Conservation (phyloP, 2,888 invertebrate species). For the Caenorhabditis sinica region DNA sequence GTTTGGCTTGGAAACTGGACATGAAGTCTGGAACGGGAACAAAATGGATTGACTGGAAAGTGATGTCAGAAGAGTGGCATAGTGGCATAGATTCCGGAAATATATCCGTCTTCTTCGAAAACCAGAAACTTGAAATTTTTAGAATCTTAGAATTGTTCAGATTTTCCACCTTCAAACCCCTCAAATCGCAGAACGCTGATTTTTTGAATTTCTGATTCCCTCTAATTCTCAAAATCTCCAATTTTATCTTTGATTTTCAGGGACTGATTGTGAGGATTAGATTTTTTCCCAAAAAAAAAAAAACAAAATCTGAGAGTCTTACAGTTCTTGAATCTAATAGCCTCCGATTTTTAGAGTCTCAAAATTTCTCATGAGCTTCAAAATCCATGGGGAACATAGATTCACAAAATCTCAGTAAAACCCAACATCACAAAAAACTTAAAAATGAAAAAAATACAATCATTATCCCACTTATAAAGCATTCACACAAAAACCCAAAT, state of each 20-base stretch:
- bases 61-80: background rate
- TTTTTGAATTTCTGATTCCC: too few species aligned
- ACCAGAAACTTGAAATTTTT: background rate
- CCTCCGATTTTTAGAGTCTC: background rate
- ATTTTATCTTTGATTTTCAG: too few species aligned
- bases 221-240: too few species aligned
- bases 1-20: background rate
- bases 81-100: background rate
- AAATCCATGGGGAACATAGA: background rate
- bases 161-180: too few species aligned
- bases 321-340: background rate
- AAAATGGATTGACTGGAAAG: background rate
- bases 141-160: background rate
- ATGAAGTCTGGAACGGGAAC: background rate
- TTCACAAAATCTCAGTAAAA: background rate
- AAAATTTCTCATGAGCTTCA: background rate
- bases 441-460: background rate
- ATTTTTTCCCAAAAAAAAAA: too few species aligned
- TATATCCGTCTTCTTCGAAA: background rate
- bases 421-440: background rate
- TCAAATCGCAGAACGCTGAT: too few species aligned
- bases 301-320: too few species aligned
- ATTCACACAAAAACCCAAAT: background rate
- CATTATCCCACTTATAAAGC: conserved; percentile 1
- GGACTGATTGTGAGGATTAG: too few species aligned